Evolutionary conservation across 2,888 invertebrate species (phyloP).

Genomic region (Drosophila ezoana): DNA sequence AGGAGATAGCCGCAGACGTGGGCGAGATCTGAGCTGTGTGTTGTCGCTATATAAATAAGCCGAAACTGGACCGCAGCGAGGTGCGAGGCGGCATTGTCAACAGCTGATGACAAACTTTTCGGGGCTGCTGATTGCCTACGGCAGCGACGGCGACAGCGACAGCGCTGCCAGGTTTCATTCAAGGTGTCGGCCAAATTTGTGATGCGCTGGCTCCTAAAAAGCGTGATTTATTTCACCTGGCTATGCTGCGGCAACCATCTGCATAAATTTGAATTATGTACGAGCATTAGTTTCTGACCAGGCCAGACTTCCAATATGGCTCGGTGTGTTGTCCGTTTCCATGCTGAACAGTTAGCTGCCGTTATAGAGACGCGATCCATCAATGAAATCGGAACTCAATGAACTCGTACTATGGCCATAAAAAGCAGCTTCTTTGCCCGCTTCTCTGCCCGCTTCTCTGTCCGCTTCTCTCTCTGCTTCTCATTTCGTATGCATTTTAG

Average conservation of each 20-base stretch:
- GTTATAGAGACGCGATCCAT: slow-evolving; percentile 65
- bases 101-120: slow-evolving; percentile 47
- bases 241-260: slow-evolving; percentile 52
- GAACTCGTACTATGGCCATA: slow-evolving; percentile 55
- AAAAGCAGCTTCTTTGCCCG: not conserved
- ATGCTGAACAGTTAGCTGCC: slow-evolving; percentile 52
- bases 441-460: slow-evolving; percentile 1
- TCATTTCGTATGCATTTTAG: slow-evolving; percentile 73
- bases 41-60: slow-evolving; percentile 10
- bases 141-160: slow-evolving; percentile 37
- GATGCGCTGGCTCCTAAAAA: slow-evolving; percentile 36
- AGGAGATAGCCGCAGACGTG: slow-evolving; percentile 21
- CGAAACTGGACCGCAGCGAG: slow-evolving; percentile 70
- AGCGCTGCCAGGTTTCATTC: slow-evolving; percentile 62
- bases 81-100: slow-evolving; percentile 61
- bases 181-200: slow-evolving; percentile 51
- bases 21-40: slow-evolving; percentile 27
- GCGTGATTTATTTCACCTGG: slow-evolving; percentile 65
- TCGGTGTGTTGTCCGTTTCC: slow-evolving; percentile 37
- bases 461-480: not conserved
- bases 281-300: slow-evolving; percentile 53
- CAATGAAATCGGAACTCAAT: slow-evolving; percentile 68
- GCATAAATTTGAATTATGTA: slow-evolving; percentile 75
- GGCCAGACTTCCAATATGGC: slow-evolving; percentile 3
- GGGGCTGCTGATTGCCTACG: slow-evolving; percentile 46